Conservation (phyloP, 1,140 invertebrate genomes). For the Drosophila carrolli region DNA sequence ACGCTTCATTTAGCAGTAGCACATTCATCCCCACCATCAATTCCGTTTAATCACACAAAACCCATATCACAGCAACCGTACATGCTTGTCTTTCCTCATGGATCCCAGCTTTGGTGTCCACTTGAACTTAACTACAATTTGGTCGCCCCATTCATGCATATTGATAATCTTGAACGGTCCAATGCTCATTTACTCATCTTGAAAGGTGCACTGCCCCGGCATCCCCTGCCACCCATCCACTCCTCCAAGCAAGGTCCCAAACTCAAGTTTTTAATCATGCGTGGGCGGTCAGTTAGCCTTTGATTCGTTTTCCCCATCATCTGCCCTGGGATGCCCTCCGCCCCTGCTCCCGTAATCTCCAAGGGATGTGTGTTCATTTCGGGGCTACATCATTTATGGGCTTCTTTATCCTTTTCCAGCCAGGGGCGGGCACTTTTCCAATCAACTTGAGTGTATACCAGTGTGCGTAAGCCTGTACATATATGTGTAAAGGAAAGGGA, state of each 20-base stretch:
- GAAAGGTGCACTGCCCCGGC: conserved; percentile 31
- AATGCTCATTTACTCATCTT: conserved; percentile 62
- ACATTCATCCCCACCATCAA: neutral
- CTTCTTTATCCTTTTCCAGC: conserved; percentile 43
- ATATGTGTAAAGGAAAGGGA: conserved; percentile 2
- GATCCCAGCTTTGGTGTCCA: conserved; percentile 15
- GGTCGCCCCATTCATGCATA: conserved; percentile 51
- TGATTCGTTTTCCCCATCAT: conserved; percentile 37
- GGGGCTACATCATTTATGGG: conserved; percentile 44
- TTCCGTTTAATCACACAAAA: conserved; percentile 8
- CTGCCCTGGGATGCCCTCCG: neutral
- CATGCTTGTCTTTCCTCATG: neutral
- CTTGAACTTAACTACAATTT: conserved; percentile 53
- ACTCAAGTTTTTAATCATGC: conserved; percentile 57
- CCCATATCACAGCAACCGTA: conserved; percentile 1
- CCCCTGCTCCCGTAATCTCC: conserved; percentile 3
- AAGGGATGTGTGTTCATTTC: conserved; percentile 46
- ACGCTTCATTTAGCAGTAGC: conserved; percentile 18
- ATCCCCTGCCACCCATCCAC: neutral
- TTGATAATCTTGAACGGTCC: conserved; percentile 62
- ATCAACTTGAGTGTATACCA: conserved; percentile 48
- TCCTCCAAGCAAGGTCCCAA: conserved; percentile 12
- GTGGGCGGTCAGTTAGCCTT: conserved; percentile 58
- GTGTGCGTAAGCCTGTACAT: neutral
- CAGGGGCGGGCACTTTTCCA: conserved; percentile 48